Evolutionary conservation across 2,113 vertebrate genomes (phyloP).

Genomic region (Cyphomyrus discorhynchus): DNA sequence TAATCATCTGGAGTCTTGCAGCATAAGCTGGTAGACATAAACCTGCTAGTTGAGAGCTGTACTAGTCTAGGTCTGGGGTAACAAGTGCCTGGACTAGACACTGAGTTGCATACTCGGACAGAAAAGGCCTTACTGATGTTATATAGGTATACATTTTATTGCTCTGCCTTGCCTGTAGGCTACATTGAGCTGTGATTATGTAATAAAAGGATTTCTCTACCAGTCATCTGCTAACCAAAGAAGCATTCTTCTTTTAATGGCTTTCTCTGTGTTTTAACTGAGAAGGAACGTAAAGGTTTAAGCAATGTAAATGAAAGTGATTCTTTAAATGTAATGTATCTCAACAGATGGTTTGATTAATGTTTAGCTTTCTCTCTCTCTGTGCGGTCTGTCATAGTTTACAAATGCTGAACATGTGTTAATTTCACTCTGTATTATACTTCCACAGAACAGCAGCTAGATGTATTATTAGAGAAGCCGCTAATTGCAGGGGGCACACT

Average conservation of each 20-base stretch:
- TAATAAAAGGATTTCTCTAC: neutral
- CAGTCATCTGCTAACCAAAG: neutral
- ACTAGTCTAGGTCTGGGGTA: neutral
- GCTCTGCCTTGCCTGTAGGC: neutral
- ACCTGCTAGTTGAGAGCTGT: neutral
- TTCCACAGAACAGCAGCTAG: neutral
- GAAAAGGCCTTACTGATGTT: neutral
- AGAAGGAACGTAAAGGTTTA: neutral
- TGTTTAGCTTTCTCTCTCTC: neutral
- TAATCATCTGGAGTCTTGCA: neutral
- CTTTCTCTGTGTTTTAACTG: neutral
- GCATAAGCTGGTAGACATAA: neutral
- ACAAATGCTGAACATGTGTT: slow-evolving; percentile 20
- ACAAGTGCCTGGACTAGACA: neutral
- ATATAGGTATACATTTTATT: neutral
- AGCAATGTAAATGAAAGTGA: neutral
- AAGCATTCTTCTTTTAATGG: neutral
- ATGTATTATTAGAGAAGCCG: slow-evolving; percentile 21
- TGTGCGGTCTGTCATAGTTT: slow-evolving; percentile 10
- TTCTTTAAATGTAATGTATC: neutral
- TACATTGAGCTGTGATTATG: neutral
- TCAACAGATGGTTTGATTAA: neutral
- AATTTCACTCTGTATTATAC: slow-evolving; percentile 15
- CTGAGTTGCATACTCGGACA: neutral
- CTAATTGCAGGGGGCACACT: slow-evolving; percentile 18